Conservation (phyloP, 2,797 vertebrate species). For the Coregonus suidteri region DNA sequence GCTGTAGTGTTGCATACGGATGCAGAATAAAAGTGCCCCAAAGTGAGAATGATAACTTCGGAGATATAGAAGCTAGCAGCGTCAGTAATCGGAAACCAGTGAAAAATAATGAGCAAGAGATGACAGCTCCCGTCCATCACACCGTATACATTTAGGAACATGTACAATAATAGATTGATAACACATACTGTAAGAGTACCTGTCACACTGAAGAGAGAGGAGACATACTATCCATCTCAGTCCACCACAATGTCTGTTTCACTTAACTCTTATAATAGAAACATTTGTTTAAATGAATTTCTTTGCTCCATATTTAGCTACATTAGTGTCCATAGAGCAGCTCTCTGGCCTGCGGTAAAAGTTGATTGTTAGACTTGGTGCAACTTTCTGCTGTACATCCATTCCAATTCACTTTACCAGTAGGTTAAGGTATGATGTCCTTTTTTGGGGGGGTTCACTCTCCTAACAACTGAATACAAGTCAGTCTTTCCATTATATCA, state of each 20-base stretch:
- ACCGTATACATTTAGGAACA: constrained; percentile 11
- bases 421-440: neutral
- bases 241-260: neutral
- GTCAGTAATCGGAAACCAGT: constrained; percentile 18
- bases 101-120: constrained; percentile 23
- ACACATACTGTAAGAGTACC: neutral
- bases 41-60: constrained; percentile 18
- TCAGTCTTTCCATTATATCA: constrained; percentile 21
- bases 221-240: constrained; percentile 3
- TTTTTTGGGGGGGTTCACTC: constrained; percentile 6
- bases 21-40: constrained; percentile 36
- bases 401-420: constrained; percentile 10
- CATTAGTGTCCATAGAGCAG: constrained; percentile 28
- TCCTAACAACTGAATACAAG: neutral
- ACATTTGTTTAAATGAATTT: constrained; percentile 7
- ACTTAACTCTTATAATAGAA: constrained; percentile 5
- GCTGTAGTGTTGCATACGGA: constrained; percentile 30
- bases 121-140: constrained; percentile 9
- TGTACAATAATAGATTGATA: constrained; percentile 10
- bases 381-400: constrained; percentile 1
- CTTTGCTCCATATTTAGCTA: constrained; percentile 6
- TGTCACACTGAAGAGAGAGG: constrained; percentile 5
- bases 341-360: constrained; percentile 12
- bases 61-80: constrained; percentile 7
- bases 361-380: constrained; percentile 8